phyloP scores from a whole-genome alignment of 2,888 invertebrate genomes.

The Acronicta leporina region DNA sequence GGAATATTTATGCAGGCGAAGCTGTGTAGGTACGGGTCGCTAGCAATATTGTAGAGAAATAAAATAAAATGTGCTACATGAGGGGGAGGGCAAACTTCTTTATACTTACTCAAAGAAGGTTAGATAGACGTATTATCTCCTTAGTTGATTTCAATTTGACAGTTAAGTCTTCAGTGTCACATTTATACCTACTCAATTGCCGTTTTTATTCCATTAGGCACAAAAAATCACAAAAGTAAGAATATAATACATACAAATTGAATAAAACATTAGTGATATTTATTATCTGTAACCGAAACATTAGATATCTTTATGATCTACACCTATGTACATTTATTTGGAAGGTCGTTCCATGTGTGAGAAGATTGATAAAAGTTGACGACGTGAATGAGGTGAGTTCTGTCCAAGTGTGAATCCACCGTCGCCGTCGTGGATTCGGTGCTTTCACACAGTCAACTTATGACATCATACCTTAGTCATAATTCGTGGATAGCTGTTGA shows the following conservation, averaged over 20 bases:
- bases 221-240: not conserved
- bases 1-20: too few relatives aligned
- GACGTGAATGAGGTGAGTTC: not conserved
- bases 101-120: not conserved
- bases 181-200: not conserved
- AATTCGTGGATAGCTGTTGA: too few relatives aligned
- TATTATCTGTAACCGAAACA: not conserved
- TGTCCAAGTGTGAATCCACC: too few relatives aligned
- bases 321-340: not conserved
- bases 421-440: too few relatives aligned
- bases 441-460: too few relatives aligned
- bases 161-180: not conserved
- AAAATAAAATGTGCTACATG: too few relatives aligned
- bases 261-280: not conserved
- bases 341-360: constrained; percentile 1
- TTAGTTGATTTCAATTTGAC: not conserved
- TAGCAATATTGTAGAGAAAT: too few relatives aligned
- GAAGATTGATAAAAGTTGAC: not conserved
- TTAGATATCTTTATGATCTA: not conserved
- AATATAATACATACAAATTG: not conserved
- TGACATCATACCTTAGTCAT: too few relatives aligned
- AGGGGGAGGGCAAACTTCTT: too few relatives aligned
- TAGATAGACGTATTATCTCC: not conserved
- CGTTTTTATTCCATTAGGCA: not conserved
- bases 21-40: too few relatives aligned